Conservation (phyloP, 2,797 vertebrate genomes). For the Catamblyrhynchus diadema region DNA sequence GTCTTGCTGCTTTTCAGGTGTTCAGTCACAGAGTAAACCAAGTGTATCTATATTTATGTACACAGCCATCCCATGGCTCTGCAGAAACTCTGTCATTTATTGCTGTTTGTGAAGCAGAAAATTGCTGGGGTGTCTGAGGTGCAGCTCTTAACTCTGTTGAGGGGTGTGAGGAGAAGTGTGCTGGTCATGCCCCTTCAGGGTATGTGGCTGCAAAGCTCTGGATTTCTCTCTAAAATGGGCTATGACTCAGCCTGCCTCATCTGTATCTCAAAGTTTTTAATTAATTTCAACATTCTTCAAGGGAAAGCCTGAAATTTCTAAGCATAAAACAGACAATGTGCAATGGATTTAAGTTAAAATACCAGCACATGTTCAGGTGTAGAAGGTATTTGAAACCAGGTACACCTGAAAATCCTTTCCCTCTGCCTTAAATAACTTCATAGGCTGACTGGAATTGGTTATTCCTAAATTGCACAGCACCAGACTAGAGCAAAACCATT, state of each 20-base stretch:
- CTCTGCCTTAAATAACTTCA: not conserved
- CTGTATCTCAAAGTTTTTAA: too few species aligned
- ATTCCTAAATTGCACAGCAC: not conserved
- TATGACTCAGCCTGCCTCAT: not conserved
- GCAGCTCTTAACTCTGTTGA: not conserved
- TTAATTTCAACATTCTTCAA: not conserved
- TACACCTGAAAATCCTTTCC: not conserved
- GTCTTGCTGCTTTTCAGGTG: not conserved
- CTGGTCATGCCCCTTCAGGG: not conserved
- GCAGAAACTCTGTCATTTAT: not conserved
- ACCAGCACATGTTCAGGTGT: fast-evolving
- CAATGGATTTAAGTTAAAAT: not conserved
- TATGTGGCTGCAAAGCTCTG: not conserved
- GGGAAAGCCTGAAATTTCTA: not conserved
- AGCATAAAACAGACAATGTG: fast-evolving
- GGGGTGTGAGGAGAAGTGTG: not conserved
- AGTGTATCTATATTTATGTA: not conserved
- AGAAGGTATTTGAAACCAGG: not conserved
- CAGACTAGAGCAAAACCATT: not conserved
- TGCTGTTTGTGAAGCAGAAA: not conserved
- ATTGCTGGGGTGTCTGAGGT: not conserved
- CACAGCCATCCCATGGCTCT: not conserved
- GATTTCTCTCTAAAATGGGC: not conserved
- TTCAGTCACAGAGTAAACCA: not conserved
- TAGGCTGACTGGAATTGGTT: not conserved